Base-by-base conservation (phyloP, 2,113 vertebrate genomes). In the Lepus timidus region DNA sequence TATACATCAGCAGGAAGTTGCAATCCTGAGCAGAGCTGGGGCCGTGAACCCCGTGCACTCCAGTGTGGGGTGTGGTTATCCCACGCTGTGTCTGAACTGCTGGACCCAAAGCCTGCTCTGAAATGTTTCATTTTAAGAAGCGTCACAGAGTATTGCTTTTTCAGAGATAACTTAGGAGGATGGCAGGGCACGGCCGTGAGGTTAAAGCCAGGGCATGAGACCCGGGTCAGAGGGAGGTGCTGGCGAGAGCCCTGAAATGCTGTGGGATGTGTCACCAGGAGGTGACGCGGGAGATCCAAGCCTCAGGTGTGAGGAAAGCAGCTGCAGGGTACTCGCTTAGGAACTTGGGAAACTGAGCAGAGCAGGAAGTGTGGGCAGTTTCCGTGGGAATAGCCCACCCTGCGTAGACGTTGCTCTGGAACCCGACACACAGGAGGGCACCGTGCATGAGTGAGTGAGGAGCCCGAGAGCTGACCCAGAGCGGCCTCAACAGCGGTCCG, bases 221-320 rank as follows among this genome's bases (percentile, higher is more conserved):
- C 3, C 4, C 5, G 39, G 33, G n/a, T 1, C 2, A 14, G 33
- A 65, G 16, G 58, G 7, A 8, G 23, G 0, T 2, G 17, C 27
- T 0, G 23, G 3, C 36, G 5, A 7, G n/a, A 27, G 29, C 36
- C 9, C 5, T 22, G 27, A 22, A 29, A 2, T 44, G 70, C 36
- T 4, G 68, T 5, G 25, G 17, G 11, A 0, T 1, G 16, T 14
- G 31, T 52, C 68, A 0, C 20, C 3, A 0, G 31, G 5, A 22
- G 58, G 29, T 4, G 62, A 36, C 31, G 9, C 4, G 8, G 75
- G 23, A 25, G 13, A 36, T 49, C 31, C 80, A 29, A 20, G 20
- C 20, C 64, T 36, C 20, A 33, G 62, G 67, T 10, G 1, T 20
- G 55, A 33, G n/a, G 36, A 52, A 44, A n/a, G 22, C 31, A 4